phyloP scores from a whole-genome alignment of 2,113 vertebrate genomes.

The Prolemur simus region DNA sequence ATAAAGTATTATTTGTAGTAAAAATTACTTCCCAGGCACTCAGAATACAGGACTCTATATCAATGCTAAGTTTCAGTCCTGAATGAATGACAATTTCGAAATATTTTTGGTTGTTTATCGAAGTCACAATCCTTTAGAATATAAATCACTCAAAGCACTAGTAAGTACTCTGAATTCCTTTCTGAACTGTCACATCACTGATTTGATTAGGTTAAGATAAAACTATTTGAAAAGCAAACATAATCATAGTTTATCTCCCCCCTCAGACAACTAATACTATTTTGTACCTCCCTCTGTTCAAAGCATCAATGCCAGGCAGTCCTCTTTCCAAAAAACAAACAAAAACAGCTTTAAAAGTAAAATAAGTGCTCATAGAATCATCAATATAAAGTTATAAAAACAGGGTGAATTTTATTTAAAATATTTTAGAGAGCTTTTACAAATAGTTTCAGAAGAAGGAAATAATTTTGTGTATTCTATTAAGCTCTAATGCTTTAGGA shows the following conservation, averaged over 20 bases:
- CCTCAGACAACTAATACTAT: neutral
- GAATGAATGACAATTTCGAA: conserved; percentile 1
- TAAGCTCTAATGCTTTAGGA: neutral
- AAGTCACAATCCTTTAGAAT: conserved; percentile 30
- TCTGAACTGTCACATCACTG: neutral
- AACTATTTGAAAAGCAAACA: conserved; percentile 6
- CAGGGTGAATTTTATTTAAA: conserved; percentile 34
- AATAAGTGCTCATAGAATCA: neutral
- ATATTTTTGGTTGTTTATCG: conserved; percentile 1
- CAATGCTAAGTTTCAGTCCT: neutral
- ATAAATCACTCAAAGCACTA: neutral
- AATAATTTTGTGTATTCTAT: neutral
- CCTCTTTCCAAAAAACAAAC: neutral
- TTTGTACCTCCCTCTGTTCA: neutral
- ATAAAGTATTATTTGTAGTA: neutral
- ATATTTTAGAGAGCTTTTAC: conserved; percentile 32
- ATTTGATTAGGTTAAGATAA: neutral
- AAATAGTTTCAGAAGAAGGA: neutral
- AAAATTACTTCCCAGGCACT: neutral
- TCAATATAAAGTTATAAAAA: conserved; percentile 2
- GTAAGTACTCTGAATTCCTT: neutral
- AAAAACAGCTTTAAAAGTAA: neutral
- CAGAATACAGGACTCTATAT: neutral
- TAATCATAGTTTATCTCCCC: neutral
- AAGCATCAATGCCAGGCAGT: neutral